These are phyloP conservation scores for Hepsetus odoe DNA, from an alignment of 2,113 vertebrate species.

Conservation along the genomic window DNA sequence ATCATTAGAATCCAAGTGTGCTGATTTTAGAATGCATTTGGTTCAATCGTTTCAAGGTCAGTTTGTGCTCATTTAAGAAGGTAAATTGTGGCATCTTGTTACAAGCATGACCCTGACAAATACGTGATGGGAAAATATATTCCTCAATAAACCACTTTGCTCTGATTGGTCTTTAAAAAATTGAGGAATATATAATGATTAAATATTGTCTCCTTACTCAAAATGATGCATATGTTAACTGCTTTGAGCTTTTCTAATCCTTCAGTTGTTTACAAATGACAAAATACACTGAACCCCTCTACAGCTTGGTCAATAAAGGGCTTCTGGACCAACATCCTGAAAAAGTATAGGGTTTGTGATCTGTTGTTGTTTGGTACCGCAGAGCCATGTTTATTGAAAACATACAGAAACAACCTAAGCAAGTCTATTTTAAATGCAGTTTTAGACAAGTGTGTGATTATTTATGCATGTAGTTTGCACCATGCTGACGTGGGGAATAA, in stretches of 20 bases:
- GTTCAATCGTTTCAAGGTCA: background rate
- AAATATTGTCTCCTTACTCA: background rate
- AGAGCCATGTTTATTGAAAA: background rate
- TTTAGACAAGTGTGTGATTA: too few species aligned
- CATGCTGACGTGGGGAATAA: too few species aligned
- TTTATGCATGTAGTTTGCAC: too few species aligned
- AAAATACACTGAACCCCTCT: too few species aligned
- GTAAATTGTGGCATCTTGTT: background rate
- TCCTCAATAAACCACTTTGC: background rate
- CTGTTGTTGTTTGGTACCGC: too few species aligned
- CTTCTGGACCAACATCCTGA: too few species aligned
- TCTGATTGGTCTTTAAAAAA: background rate
- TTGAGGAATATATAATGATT: background rate
- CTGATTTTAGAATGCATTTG: slow-evolving; percentile 1
- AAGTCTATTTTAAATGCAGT: too few species aligned
- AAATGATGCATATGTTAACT: too few species aligned
- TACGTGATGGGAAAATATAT: background rate
- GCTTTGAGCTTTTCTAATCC: too few species aligned
- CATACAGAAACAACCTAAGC: background rate
- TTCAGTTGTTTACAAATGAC: too few species aligned
- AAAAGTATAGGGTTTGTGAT: too few species aligned
- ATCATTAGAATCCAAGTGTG: background rate
- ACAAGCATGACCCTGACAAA: background rate
- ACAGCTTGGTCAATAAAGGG: too few species aligned
- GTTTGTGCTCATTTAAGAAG: background rate